Conservation (phyloP, 2,888 invertebrate genomes). For the Drosophila bunnanda region DNA sequence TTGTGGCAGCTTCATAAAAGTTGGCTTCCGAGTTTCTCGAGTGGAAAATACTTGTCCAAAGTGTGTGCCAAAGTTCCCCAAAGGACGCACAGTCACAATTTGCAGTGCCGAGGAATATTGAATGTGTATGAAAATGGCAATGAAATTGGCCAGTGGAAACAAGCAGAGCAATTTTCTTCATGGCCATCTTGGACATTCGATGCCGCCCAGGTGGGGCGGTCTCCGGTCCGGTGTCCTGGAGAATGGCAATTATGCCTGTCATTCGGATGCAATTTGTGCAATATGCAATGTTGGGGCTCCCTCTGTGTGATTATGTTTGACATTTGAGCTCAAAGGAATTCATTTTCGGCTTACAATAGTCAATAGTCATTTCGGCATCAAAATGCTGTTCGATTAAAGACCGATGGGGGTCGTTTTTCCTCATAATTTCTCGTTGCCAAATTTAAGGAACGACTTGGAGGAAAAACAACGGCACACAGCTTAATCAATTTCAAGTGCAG, state of each 20-base stretch:
- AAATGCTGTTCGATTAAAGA: background rate
- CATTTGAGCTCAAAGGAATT: background rate
- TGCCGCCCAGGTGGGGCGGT: background rate
- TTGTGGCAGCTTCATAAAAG: conserved; percentile 17
- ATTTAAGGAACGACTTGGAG: background rate
- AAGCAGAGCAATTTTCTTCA: conserved; percentile 1
- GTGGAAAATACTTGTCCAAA: conserved; percentile 8
- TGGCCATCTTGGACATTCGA: background rate
- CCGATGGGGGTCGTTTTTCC: background rate
- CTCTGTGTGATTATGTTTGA: conserved; percentile 5
- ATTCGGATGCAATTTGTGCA: background rate
- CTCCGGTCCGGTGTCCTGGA: background rate
- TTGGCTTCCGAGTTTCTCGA: conserved; percentile 4
- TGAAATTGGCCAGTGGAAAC: background rate
- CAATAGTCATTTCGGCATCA: background rate
- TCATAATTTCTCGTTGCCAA: background rate
- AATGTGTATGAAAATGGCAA: background rate
- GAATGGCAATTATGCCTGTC: conserved; percentile 3
- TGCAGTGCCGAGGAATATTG: conserved; percentile 3
- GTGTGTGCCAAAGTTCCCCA: conserved; percentile 17
- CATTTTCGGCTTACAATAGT: background rate
- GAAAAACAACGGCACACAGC: conserved; percentile 8
- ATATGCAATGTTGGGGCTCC: background rate
- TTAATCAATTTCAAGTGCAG: conserved; percentile 72
- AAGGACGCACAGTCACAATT: conserved; percentile 6